Evolutionary conservation across 1,140 invertebrate species (phyloP), one percentile per base, ranked within the genome.

Genomic region (Tetramorium alpestre): DNA sequence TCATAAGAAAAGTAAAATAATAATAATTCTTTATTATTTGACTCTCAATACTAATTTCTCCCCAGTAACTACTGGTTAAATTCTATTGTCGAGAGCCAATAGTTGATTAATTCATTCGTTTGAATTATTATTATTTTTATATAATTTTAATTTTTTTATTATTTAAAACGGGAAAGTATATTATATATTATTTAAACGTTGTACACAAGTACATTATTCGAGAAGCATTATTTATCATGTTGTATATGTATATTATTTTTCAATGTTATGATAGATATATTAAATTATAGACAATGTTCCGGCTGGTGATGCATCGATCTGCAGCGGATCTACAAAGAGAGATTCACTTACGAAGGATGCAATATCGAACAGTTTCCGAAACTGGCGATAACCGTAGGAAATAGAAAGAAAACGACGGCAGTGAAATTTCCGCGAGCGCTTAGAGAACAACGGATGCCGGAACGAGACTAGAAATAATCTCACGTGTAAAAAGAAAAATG

Each of bases 371-470:
- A 70, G 22, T 49, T 72, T 81, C 38, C 49, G 49, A 81, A 81
- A 70, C 65, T n/a, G 7, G 2, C 4, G 38, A n/a, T 41, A 41
- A 47, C 16, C 33, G 65, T 56, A 81, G 47, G n/a, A 70, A 56
- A 81, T 81, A 56, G 78, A 81, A 81, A 70, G 49, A 49, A 81
- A 72, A 81, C 54, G 16, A 49, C 28, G 33, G 22, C 33, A 25
- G 49, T 18, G 78, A 44, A 56, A 81, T 49, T 81, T 81, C 78
- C 78, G 78, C 49, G 38, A 81, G 22, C 65, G 22, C 38, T 70
- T 54, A 38, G 65, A 54, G 18, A 56, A 70, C 49, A 33, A 56
- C 16, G 49, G 47, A 81, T 70, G 22, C 49, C 49, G 78, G 78
- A 81, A 81, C 49, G 47, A 51, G 33, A 81, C 41, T 56, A 56